A percentile compares a stretch with the other conserved stretches of the same genome.
These are phyloP conservation scores for Drosophila tropicalis DNA, from an alignment of 1,140 invertebrate species.

Conservation along the genomic window DNA sequence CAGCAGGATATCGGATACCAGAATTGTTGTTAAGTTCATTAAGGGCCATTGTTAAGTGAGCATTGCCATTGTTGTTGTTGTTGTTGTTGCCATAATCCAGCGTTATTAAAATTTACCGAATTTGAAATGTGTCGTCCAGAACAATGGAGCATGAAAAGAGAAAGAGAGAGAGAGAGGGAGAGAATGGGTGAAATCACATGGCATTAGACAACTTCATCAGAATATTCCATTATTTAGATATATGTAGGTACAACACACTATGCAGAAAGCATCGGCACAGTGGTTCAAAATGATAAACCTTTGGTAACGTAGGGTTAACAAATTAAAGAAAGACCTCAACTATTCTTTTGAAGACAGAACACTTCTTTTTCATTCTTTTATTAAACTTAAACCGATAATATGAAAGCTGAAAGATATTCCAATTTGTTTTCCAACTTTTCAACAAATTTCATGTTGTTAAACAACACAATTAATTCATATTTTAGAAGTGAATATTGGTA, in stretches of 20 bases:
- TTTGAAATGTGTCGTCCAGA: conserved; percentile 65
- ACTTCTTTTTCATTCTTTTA: no score
- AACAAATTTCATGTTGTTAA: no score
- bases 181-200: conserved; percentile 28
- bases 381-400: no score
- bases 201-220: conserved; percentile 56
- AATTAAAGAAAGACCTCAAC: no score
- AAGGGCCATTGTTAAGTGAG: conserved; percentile 65
- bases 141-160: conserved; percentile 58
- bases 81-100: conserved; percentile 59
- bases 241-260: not conserved
- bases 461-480: no score
- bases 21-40: conserved; percentile 65
- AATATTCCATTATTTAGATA: conserved; percentile 7
- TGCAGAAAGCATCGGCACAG: not conserved
- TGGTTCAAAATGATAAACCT: no score
- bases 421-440: no score
- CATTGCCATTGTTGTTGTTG: conserved; percentile 39
- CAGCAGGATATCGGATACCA: conserved; percentile 55
- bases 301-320: no score
- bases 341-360: no score
- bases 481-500: no score
- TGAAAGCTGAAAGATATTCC: no score
- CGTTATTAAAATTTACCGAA: conserved; percentile 73
- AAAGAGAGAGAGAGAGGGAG: conserved; percentile 19